Percentiles rank a stretch among this genome's conserved stretches.
Conservation (phyloP, 2,797 vertebrate genomes). For the Pristis pectinata region DNA sequence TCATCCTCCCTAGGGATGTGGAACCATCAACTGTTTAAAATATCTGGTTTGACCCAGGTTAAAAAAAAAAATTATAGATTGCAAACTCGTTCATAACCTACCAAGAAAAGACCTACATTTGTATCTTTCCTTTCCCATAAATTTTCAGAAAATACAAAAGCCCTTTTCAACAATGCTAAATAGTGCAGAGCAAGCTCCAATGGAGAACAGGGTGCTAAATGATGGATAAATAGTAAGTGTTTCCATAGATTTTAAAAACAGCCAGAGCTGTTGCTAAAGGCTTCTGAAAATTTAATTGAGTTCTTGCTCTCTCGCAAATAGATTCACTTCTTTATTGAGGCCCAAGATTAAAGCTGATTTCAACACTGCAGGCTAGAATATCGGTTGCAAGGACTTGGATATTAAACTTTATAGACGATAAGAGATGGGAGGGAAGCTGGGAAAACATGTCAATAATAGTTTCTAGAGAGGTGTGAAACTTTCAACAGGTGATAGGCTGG, state of each 20-base stretch:
- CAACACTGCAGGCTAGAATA: background rate
- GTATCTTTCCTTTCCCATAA: too few species aligned
- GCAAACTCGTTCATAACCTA: background rate
- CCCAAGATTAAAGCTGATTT: background rate
- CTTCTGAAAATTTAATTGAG: background rate
- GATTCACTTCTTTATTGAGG: background rate
- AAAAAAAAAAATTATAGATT: background rate
- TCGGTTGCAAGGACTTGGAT: background rate
- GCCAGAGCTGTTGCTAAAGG: background rate
- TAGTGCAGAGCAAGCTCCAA: too few species aligned
- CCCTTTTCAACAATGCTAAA: too few species aligned
- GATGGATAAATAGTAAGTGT: background rate
- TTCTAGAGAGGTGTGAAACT: background rate
- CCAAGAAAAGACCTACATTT: too few species aligned
- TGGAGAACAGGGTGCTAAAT: too few species aligned
- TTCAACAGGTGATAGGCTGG: background rate
- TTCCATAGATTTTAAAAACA: background rate
- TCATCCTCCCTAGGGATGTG: too few species aligned
- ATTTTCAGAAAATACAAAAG: too few species aligned
- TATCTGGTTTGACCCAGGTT: background rate
- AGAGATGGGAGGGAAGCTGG: background rate
- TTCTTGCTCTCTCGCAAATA: background rate
- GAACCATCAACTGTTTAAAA: background rate
- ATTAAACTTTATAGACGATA: background rate
- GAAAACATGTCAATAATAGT: background rate